These are phyloP conservation scores for Coluber constrictor DNA, from an alignment of 2,797 vertebrate genomes.

Conservation along the genomic window DNA sequence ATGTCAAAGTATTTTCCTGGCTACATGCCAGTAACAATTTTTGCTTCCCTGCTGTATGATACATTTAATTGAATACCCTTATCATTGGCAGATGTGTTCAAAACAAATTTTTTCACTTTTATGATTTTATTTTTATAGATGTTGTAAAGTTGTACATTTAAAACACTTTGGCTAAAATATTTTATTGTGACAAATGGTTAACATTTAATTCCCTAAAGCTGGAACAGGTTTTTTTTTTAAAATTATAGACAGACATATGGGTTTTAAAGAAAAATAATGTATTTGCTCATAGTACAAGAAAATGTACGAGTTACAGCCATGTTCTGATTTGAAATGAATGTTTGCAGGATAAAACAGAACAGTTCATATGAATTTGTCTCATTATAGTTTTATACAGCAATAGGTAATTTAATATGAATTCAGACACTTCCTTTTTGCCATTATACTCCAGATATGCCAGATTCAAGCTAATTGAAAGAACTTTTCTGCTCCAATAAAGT, in stretches of 20 bases:
- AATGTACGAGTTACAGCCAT: constrained; percentile 49
- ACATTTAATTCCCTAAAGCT: constrained; percentile 54
- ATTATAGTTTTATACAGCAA: neutral
- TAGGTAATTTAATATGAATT: neutral
- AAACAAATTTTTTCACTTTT: constrained; percentile 66
- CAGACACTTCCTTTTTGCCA: constrained; percentile 16
- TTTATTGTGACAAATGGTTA: constrained; percentile 56
- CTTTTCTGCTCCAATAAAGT: neutral
- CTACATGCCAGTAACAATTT: constrained; percentile 63
- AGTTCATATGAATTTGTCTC: constrained; percentile 7
- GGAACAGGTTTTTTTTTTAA: constrained; percentile 37
- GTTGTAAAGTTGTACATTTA: constrained; percentile 59
- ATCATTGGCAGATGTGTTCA: constrained; percentile 63
- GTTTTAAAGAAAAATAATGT: constrained; percentile 31
- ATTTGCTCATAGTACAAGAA: neutral
- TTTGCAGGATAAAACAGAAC: constrained; percentile 37
- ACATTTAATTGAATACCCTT: constrained; percentile 57
- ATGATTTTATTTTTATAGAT: constrained; percentile 49
- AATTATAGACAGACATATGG: constrained; percentile 40
- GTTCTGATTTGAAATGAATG: constrained; percentile 32
- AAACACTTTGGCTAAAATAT: constrained; percentile 57
- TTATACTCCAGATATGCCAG: constrained; percentile 15
- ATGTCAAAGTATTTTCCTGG: constrained; percentile 64
- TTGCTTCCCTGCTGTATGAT: constrained; percentile 52
- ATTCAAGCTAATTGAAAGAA: neutral